These are phyloP conservation scores for Timandra comae DNA, from an alignment of 2,888 invertebrate species.

Conservation along the genomic window DNA sequence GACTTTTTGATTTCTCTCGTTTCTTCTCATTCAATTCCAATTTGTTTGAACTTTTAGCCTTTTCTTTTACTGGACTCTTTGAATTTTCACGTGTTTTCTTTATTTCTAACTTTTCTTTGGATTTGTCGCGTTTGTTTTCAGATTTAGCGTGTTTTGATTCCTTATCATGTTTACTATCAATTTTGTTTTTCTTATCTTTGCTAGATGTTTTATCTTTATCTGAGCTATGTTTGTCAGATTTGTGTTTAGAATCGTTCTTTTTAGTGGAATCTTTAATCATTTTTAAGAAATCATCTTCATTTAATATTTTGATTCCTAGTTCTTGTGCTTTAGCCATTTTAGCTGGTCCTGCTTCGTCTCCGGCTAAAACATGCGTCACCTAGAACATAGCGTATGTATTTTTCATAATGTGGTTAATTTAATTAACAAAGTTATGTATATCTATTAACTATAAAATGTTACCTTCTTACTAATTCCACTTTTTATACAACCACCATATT, in stretches of 20 bases:
- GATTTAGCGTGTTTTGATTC: too few species aligned
- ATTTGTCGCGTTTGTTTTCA: too few species aligned
- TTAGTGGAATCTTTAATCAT: conserved; percentile 79
- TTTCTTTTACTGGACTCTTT: too few species aligned
- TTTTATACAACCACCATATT: conserved; percentile 88
- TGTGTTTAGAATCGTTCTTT: conserved; percentile 15
- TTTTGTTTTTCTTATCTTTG: conserved; percentile 20
- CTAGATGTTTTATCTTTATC: conserved; percentile 25
- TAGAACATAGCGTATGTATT: conserved; percentile 20
- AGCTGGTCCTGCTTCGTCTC: conserved; percentile 90
- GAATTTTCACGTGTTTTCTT: conserved; percentile 2
- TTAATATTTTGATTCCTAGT: conserved; percentile 82
- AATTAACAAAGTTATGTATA: not conserved
- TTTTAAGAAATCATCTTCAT: conserved; percentile 89
- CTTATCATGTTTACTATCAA: not conserved
- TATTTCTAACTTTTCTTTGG: too few species aligned
- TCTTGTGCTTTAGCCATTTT: conserved; percentile 87
- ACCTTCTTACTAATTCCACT: conserved; percentile 85
- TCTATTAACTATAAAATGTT: not conserved
- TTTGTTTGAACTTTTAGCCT: conserved; percentile 8
- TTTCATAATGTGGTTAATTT: not conserved
- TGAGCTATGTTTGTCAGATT: conserved; percentile 26
- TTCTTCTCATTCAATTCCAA: conserved; percentile 17
- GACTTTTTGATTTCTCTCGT: conserved; percentile 24
- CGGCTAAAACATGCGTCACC: conserved; percentile 88